Base-by-base conservation (phyloP, 53 echinoderm and acorn worm species). In the Paracentrotus lividus region DNA sequence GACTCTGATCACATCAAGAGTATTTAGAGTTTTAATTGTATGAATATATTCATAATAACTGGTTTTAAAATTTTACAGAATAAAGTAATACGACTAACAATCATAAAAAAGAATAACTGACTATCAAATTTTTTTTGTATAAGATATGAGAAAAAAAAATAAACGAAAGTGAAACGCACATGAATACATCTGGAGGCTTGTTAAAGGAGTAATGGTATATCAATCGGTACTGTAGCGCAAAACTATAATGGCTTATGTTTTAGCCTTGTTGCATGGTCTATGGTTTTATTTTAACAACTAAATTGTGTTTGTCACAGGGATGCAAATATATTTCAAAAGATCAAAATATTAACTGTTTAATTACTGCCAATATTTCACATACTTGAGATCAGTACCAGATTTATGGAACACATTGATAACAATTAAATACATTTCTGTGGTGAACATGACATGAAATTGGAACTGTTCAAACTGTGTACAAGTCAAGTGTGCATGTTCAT, bases 401-500 rank as follows among this genome's bases (percentile, higher is more conserved):
- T 90, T 90, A 72, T 90, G 91, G 91, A 90, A 90, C 91, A 90
- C 91, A 69, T 75, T 90, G 91, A 90, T 90, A 89, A 90, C 91
- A 90, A 51, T 90, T 32, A 90, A 90, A 90, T 90, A 90, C 75
- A 69, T 90, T 72, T 49, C 31, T 69, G 75, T 49, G 54, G 33
- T 90, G 75, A 90, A 68, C 54, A 89, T 89, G 89, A 69, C 52
- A 72, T 15, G 38, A 31, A 64, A 90, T 49, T 90, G 75, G 69
- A 90, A 90, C 91, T 44, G 44, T 29, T 90, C 18, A 27, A 66
- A 90, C 18, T 27, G 18, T 33, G 54, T 61, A 8, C 43, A n/a
- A 52, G 49, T 75, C 36, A 72, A 72, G 67, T 90, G 69, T 13
- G 51, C 91, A 90, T 33, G 64, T 65, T 89, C 89, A 61, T 38